phyloP scores from a whole-genome alignment of 23 tunicate species.

The Trididemnum nubilum region DNA sequence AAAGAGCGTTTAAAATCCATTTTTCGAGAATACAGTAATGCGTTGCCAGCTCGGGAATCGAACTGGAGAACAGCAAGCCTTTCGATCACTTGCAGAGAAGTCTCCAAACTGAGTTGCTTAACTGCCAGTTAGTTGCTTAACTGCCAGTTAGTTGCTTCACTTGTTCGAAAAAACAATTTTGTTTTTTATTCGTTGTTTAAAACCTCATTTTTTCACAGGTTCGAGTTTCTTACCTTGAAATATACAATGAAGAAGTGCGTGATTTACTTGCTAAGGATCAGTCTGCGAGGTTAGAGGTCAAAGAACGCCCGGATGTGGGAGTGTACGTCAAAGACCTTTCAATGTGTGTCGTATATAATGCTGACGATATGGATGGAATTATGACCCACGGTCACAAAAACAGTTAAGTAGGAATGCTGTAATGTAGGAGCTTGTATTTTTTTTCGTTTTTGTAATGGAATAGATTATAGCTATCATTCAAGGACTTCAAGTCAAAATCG shows the following conservation, averaged over 20 bases:
- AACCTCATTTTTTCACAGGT: conserved; percentile 35
- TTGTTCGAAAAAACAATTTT: no score
- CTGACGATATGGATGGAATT: conserved; percentile 96
- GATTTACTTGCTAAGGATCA: conserved; percentile 96
- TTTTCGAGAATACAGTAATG: no score
- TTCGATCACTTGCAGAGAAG: no score
- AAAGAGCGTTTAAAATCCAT: no score
- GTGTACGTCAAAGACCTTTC: conserved; percentile 96
- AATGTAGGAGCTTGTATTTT: neutral
- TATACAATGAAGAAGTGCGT: conserved; percentile 98
- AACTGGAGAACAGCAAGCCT: no score
- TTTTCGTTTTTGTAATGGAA: no score
- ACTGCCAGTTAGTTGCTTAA: no score
- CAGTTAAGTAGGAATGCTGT: conserved; percentile 58
- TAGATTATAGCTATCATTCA: neutral
- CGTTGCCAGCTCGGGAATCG: no score
- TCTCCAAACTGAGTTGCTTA: no score
- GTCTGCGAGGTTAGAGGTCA: conserved; percentile 64
- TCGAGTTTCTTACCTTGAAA: conserved; percentile 93
- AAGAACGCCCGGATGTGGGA: conserved; percentile 97
- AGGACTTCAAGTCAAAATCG: neutral
- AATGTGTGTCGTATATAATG: conserved; percentile 93
- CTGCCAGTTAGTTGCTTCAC: no score
- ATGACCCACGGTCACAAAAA: conserved; percentile 95
- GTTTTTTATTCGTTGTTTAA: no score